Percentiles rank a stretch among this genome's conserved stretches.
These are phyloP conservation scores for Gisinianus flammeolus DNA, from an alignment of 2,888 invertebrate species.

Conservation along the genomic window DNA sequence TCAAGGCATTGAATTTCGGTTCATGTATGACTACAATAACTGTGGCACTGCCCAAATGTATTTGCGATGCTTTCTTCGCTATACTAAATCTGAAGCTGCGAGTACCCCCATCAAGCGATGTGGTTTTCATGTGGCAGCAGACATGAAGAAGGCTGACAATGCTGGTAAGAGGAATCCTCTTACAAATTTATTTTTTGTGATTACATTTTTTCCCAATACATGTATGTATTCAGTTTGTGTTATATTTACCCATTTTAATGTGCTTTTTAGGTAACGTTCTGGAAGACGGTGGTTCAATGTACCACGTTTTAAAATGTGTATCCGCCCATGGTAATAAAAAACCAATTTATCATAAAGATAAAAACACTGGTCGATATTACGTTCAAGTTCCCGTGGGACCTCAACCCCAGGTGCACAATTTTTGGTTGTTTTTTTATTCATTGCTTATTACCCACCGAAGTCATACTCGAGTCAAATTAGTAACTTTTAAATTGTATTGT, in stretches of 20 bases:
- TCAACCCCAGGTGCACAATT: constrained; percentile 3
- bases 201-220: neutral
- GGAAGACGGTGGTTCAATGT: neutral
- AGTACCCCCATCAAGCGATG: neutral
- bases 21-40: neutral
- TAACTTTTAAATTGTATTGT: no score
- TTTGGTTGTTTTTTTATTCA: neutral
- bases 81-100: constrained; percentile 14
- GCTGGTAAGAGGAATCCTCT: neutral
- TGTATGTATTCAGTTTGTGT: neutral
- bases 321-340: neutral
- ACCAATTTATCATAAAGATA: neutral
- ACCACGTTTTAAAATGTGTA: constrained; percentile 15
- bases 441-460: neutral
- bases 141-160: neutral
- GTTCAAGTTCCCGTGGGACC: neutral
- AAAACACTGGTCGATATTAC: neutral
- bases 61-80: constrained; percentile 6
- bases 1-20: constrained; percentile 1
- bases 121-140: neutral
- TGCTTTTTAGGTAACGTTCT: neutral
- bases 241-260: no score
- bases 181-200: no score
- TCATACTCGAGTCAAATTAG: neutral
- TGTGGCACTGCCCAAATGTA: neutral